Evolutionary conservation across 2,888 invertebrate genomes (phyloP), one percentile per base, ranked within the genome.

Genomic region (Limnephilus rhombicus): DNA sequence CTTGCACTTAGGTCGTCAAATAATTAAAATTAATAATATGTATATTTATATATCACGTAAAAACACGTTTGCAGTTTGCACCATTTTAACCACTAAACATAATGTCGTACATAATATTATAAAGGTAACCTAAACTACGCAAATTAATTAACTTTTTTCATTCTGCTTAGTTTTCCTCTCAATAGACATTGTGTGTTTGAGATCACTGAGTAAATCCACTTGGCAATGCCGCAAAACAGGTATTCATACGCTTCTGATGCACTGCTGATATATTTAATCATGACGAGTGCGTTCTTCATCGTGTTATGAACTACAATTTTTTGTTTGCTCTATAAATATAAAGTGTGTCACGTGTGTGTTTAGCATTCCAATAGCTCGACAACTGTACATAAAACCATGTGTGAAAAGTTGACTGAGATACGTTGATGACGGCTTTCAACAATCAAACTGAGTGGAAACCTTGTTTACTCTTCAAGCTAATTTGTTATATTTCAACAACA

Each of bases 291-390:
- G 82, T 82, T 34, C 29, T 12, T 82, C 82, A 9, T n/a, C 68
- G 68, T 68, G 4, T 68, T 68, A n/a, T 68, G 68, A 68, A 82
- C 31, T 34, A 31, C 82, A 82, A 13, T 82, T 82, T 82, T 82
- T 82, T 18, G 34, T 82, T 82, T 34, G 31, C 82, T 82, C 34
- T 82, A 82, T 82, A 82, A 82, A 82, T 82, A 82, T 31, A 31
- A 31, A 68, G 68, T 68, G 68, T 68, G 68, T 68, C 68, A 68
- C 68, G 68, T 7, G 68, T 68, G n/a, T 68, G 68, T n/a, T 68
- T 68, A 9, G 68, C 68, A 68, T 68, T 68, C 68, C 68, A 68
- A 68, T 24, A 1, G 68, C 68, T 68, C 68, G 68, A 24, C 24
- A 68, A 68, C 68, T 68, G 68, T 68, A 68, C n/a, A 9, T 68